Base-by-base conservation (phyloP, 2,888 invertebrate species). In the Polydrusus pterygomalis region DNA sequence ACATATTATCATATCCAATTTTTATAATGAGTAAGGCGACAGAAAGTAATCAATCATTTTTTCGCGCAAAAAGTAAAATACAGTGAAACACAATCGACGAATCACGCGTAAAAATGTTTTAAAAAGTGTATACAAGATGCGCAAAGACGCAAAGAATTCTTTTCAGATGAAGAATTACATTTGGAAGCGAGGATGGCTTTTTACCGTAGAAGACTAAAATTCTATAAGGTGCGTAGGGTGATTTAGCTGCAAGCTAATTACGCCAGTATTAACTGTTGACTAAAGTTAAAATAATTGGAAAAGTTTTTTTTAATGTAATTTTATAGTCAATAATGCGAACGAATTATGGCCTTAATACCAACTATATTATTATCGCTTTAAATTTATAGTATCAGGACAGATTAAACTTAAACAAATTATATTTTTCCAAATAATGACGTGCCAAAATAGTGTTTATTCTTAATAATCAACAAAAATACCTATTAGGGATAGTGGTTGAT, bases 21-120 rank as follows among this genome's bases (percentile, higher is more conserved):
- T n/a, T n/a, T 17, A 17, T 38, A 60, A 60, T 60, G 38, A 60
- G 38, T 60, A 34, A 30, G 13, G 54, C 25, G 58, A 60, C 58
- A 60, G 18, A 60, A 60, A 60, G 63, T 49, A 49, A 64, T 64
- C 34, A 64, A 64, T 64, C 64, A 64, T 15, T 11, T 63, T 63
- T 62, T 47, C 11, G 47, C 47, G 43, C 25, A 45, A 63, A 45
- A 60, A 18, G 58, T 18, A 17, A 60, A 6, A n/a, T 17, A 40
- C 38, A 15, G 9, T 17, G 17, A 56, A 38, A 38, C 17, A 9
- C 13, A 54, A 11, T 2, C n/a, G n/a, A 51, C 11, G 3, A n/a
- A n/a, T n/a, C 6, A 45, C 6, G 15, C 3, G 34, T 40, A 9
- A 38, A 38, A 38, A 38, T 40, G 58, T 40, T 60, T 38, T 15